A percentile compares a stretch with the other conserved stretches of the same genome.
phyloP scores from a whole-genome alignment of 2,888 invertebrate species.

The Leucophenga maculata region DNA sequence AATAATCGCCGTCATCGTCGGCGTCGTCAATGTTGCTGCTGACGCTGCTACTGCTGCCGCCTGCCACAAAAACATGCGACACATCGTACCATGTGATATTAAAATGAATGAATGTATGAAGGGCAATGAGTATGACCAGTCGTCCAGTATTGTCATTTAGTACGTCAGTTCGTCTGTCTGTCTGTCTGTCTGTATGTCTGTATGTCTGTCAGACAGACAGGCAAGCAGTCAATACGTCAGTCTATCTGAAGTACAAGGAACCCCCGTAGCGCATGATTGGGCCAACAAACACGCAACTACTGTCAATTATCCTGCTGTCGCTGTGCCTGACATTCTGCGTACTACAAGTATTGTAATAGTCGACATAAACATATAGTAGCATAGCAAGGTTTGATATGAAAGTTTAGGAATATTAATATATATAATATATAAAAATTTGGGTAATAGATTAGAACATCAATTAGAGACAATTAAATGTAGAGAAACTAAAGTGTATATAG shows the following conservation, averaged over 20 bases:
- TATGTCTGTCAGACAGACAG: background rate
- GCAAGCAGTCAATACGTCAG: conserved; percentile 11
- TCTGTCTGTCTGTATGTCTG: too few relatives aligned
- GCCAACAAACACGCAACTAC: conserved; percentile 68
- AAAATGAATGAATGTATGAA: background rate
- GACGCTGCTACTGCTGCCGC: too few relatives aligned
- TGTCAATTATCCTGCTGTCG: conserved; percentile 68
- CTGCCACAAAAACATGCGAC: conserved; percentile 14
- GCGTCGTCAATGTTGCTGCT: too few relatives aligned
- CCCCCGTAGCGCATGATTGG: conserved; percentile 55
- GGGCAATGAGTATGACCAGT: conserved; percentile 15
- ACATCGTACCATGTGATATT: background rate
- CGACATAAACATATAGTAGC: too few relatives aligned
- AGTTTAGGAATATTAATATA: too few relatives aligned
- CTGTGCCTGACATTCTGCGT: conserved; percentile 53
- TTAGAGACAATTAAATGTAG: too few relatives aligned
- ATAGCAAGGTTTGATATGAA: too few relatives aligned
- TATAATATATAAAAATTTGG: too few relatives aligned
- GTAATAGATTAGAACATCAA: too few relatives aligned
- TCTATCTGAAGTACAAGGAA: conserved; percentile 3
- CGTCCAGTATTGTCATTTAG: too few relatives aligned
- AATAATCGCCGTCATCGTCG: background rate
- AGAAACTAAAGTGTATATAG: too few relatives aligned
- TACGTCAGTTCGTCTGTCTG: too few relatives aligned
- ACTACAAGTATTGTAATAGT: background rate